phyloP scores from a whole-genome alignment of 2,888 invertebrate genomes.

The Caenorhabditis doughertyi region DNA sequence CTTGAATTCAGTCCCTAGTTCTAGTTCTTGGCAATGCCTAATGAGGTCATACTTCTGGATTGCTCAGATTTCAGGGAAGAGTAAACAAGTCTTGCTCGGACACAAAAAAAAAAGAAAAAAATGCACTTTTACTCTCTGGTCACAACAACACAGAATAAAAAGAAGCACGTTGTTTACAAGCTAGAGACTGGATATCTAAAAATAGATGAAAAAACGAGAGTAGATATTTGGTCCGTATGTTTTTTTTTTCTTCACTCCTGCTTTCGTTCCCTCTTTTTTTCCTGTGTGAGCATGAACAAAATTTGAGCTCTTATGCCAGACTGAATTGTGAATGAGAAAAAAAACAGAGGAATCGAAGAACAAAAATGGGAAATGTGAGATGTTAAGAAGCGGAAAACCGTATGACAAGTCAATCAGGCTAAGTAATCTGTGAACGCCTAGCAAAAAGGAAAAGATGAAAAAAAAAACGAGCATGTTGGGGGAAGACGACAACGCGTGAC shows the following conservation, averaged over 20 bases:
- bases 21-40: not conserved
- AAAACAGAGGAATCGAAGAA: not conserved
- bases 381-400: conserved; percentile 7
- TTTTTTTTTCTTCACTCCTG: conserved; percentile 20
- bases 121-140: conserved; percentile 43
- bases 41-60: conserved; percentile 23
- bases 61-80: conserved; percentile 19
- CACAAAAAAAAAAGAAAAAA: conserved; percentile 13
- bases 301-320: conserved; percentile 46
- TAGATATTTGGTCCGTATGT: conserved; percentile 54
- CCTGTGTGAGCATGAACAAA: conserved; percentile 8
- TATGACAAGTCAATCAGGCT: conserved; percentile 44
- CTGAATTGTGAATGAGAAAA: conserved; percentile 10
- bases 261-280: not conserved
- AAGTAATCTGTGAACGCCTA: conserved; percentile 51
- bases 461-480: conserved; percentile 17
- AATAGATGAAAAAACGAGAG: conserved; percentile 55
- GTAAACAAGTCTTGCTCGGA: conserved; percentile 28
- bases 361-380: conserved; percentile 13
- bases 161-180: conserved; percentile 58
- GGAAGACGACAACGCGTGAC: conserved; percentile 42
- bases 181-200: conserved; percentile 38
- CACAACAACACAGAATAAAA: conserved; percentile 48
- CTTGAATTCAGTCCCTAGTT: not conserved
- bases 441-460: conserved; percentile 6